A percentile compares a stretch with the other conserved stretches of the same genome.
Evolutionary conservation across 2,797 vertebrate genomes (phyloP).

Genomic region (Rhinoraja longicauda): DNA sequence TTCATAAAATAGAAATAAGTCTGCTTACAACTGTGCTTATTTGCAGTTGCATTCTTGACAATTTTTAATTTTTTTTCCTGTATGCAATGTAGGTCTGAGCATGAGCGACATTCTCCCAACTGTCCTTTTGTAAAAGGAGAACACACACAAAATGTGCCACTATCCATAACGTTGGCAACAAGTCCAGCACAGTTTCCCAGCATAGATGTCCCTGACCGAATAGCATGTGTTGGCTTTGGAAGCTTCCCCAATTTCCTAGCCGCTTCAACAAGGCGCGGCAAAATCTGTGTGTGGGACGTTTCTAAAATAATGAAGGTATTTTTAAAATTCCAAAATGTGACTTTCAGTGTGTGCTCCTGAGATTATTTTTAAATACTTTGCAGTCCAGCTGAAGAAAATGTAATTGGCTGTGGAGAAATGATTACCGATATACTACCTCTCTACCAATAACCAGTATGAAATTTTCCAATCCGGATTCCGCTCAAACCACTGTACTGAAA

Average conservation of each 20-base stretch:
- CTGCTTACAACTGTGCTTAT: neutral
- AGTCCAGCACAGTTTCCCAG: constrained; percentile 93
- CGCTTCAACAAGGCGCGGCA: constrained; percentile 91
- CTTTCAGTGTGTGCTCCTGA: neutral
- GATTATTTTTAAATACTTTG: neutral
- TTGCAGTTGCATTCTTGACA: neutral
- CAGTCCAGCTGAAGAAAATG: neutral
- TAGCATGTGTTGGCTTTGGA: constrained; percentile 91
- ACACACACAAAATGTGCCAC: constrained; percentile 96
- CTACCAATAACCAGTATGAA: too few relatives aligned
- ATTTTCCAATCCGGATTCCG: too few relatives aligned
- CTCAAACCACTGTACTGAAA: too few relatives aligned
- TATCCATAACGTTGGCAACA: constrained; percentile 92
- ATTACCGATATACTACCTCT: neutral
- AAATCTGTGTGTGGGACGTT: constrained; percentile 97
- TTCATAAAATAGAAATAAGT: neutral
- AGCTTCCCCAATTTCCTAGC: constrained; percentile 95
- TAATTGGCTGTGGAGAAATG: neutral
- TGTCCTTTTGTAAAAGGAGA: constrained; percentile 98
- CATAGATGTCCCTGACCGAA: constrained; percentile 83
- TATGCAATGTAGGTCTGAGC: constrained; percentile 78
- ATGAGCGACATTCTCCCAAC: constrained; percentile 97
- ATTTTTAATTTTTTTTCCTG: neutral
- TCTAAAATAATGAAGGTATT: constrained; percentile 97
- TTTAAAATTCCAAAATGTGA: neutral